Base-by-base conservation (phyloP, 2,113 vertebrate genomes). In the Chauna torquata region DNA sequence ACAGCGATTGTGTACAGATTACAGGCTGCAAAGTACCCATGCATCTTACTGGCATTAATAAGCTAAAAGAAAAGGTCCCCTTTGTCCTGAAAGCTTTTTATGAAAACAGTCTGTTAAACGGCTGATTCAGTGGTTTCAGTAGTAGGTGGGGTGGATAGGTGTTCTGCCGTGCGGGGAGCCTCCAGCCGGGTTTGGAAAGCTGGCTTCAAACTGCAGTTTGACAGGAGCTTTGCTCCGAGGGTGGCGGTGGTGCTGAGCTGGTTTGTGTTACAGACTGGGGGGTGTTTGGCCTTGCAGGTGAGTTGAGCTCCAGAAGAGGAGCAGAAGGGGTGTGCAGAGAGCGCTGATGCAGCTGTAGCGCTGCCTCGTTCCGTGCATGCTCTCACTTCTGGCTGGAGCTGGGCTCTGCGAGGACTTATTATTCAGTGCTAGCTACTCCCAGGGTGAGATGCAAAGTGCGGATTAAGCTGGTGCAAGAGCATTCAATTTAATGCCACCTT, bases 1-100 rank as follows among this genome's bases (percentile, higher is more conserved):
- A 27, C 44, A 22, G 20, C 2, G 1, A 44, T 4, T 6, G 0
- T 16, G 1, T 34, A 34, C 12, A 25, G 81, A 12, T 52, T 2
- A 2, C 27, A 45, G 65, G 69, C 42, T 85, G 47, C 36, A 47
- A 0, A 68, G 34, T 54, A 22, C 44, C 1, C 1, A 15, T 74
- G 40, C 34, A 28, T 55, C 36, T 70, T 32, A 9, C 22, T 59
- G 44, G 27, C 36, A 24, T 90, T 38, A 87, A 52, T 42, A 55
- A 75, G 38, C 68, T n/a, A 20, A 25, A 77, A 76, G 38, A n/a
- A 54, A 16, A 58, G 24, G 11, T 76, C 57, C 15, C 11, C 49
- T 75, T 75, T 76, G 74, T 49, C 44, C 61, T 20, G 36, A 47
- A 65, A 82, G 57, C 36, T n/a, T 68, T 82, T 57, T 86, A n/a